These are phyloP conservation scores for Trachymyrmex septentrionalis DNA, from an alignment of 1,140 invertebrate species.

Conservation along the genomic window DNA sequence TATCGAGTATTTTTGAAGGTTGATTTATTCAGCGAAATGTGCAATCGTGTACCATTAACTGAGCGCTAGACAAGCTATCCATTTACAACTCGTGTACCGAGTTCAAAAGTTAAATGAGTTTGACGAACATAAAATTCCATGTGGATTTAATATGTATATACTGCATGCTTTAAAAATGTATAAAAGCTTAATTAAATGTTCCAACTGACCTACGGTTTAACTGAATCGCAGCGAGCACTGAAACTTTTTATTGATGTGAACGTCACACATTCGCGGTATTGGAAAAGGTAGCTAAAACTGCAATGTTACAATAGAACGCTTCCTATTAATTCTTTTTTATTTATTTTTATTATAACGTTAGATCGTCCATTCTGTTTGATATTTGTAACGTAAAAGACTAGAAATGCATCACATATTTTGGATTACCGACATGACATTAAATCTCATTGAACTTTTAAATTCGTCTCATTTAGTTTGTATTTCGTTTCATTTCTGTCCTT, in stretches of 20 bases:
- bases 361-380: background rate
- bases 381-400: background rate
- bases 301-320: conserved; percentile 26
- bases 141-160: conserved; percentile 64
- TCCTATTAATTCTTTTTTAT: background rate
- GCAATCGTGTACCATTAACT: conserved; percentile 59
- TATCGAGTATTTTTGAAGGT: conserved; percentile 46
- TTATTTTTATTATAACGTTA: conserved; percentile 17
- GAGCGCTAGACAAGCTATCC: conserved; percentile 58
- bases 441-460: background rate
- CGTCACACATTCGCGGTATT: conserved; percentile 47
- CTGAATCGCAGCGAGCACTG: conserved; percentile 46
- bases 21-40: conserved; percentile 50
- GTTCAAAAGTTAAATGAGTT: conserved; percentile 61
- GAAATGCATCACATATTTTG: background rate
- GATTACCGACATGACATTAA: background rate
- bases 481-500: background rate
- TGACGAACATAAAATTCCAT: conserved; percentile 61
- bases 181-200: conserved; percentile 67
- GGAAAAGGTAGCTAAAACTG: conserved; percentile 21
- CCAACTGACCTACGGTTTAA: conserved; percentile 49
- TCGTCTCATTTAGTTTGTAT: background rate
- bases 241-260: conserved; percentile 61
- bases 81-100: conserved; percentile 58
- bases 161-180: conserved; percentile 64